Evolutionary conservation across 2,113 vertebrate species (phyloP).

Genomic region (human (Homo sapiens)): GRCh38 chr1:108109001-108109500

Average conservation of each 20-base stretch:
- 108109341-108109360: not conserved
- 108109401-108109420: not conserved
- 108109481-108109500: not conserved
- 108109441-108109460: rapidly evolving
- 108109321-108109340: not conserved
- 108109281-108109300: not conserved
- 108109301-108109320: not conserved
- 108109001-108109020: too few species aligned
- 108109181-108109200: not conserved
- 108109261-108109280: not conserved
- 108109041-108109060: not conserved
- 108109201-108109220: not conserved
- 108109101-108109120: not conserved
- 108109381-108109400: not conserved
- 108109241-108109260: not conserved
- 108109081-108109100: not conserved
- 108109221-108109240: not conserved
- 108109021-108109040: not conserved
- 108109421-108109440: not conserved
- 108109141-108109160: not conserved
- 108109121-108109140: not conserved
- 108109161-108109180: not conserved
- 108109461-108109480: not conserved
- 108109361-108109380: not conserved
- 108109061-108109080: not conserved